phyloP scores from a whole-genome alignment of 2,888 invertebrate species.

The Tinea trinotella region DNA sequence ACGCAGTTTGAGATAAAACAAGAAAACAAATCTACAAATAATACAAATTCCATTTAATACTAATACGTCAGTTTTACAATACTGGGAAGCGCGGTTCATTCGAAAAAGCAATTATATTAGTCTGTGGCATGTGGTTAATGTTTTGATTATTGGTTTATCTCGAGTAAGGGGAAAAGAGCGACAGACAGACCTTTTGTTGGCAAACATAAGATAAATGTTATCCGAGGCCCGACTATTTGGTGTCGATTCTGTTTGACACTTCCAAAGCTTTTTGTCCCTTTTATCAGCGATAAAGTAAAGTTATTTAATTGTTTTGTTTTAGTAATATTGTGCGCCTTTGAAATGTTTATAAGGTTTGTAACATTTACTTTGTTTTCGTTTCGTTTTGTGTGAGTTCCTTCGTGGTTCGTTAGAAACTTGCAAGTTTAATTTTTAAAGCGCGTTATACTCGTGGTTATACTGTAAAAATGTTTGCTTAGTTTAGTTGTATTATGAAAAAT shows the following conservation, averaged over 20 bases:
- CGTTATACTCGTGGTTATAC: too few relatives aligned
- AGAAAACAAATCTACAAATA: too few relatives aligned
- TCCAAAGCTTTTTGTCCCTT: not conserved
- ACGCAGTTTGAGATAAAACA: too few relatives aligned
- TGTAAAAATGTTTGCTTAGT: too few relatives aligned
- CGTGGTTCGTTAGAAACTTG: too few relatives aligned
- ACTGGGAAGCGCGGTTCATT: not conserved
- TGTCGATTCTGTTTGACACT: not conserved
- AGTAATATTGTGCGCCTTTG: not conserved
- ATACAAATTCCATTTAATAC: too few relatives aligned
- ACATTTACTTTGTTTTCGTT: not conserved
- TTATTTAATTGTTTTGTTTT: not conserved
- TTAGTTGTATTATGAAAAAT: too few relatives aligned
- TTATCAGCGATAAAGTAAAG: not conserved
- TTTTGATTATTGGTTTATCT: not conserved
- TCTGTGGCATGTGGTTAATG: not conserved
- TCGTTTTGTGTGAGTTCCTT: too few relatives aligned
- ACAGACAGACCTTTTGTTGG: not conserved
- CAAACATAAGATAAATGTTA: not conserved
- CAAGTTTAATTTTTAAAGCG: too few relatives aligned
- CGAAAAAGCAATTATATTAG: not conserved
- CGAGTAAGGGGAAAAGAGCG: not conserved
- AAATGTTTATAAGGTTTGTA: not conserved
- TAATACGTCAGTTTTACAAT: too few relatives aligned
- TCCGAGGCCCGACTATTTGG: not conserved